These are phyloP conservation scores for Leptopilina drosophilae DNA, from an alignment of 2,888 invertebrate species.

Conservation along the genomic window DNA sequence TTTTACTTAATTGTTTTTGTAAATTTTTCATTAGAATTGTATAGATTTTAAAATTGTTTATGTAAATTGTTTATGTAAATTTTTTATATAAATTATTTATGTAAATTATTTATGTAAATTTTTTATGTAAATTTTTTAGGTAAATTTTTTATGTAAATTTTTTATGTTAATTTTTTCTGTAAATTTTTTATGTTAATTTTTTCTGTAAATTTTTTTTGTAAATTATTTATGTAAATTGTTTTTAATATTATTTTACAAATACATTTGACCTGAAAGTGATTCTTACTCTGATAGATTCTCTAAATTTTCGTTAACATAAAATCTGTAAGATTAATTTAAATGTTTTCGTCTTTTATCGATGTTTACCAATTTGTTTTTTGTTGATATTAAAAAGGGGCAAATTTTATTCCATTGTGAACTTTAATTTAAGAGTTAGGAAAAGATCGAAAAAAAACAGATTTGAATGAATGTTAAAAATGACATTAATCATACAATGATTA, in stretches of 20 bases:
- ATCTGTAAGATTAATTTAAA: neutral
- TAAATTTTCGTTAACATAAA: neutral
- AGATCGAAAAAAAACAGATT: conserved; percentile 30
- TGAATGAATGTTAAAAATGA: neutral
- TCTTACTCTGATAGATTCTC: neutral
- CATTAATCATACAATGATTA: neutral
- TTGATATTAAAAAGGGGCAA: too few species aligned
- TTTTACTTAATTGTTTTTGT: conserved; percentile 1
- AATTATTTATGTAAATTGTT: neutral
- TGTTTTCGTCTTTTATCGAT: too few species aligned
- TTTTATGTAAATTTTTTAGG: too few species aligned
- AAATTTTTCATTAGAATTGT: neutral
- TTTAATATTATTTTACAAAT: neutral
- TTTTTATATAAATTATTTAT: neutral
- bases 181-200: neutral
- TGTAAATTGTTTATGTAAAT: neutral
- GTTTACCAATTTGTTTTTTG: too few species aligned
- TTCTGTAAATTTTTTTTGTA: neutral
- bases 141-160: neutral
- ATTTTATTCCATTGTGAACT: neutral
- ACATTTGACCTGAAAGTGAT: neutral
- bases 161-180: neutral
- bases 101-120: neutral
- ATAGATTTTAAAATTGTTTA: conserved; percentile 5
- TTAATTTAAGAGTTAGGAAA: conserved; percentile 16